Conservation (phyloP, 2,113 vertebrate species). For the Gasterosteus nipponicus region DNA sequence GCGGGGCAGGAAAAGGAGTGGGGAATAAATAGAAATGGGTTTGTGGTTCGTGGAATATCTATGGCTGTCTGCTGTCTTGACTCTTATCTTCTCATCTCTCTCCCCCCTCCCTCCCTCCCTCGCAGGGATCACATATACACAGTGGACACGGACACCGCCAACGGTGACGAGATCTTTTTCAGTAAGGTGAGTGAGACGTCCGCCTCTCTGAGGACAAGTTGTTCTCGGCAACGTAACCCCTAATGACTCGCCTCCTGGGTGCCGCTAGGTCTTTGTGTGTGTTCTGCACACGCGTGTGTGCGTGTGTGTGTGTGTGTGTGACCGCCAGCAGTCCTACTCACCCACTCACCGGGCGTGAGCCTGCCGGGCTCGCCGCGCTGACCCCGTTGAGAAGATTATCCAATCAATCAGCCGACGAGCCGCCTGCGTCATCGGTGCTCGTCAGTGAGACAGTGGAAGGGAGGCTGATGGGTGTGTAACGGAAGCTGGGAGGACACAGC, state of each 20-base stretch:
- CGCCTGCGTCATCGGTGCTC: constrained; percentile 70
- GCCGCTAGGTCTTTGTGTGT: constrained; percentile 25
- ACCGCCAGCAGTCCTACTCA: constrained; percentile 44
- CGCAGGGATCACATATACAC: constrained; percentile 98
- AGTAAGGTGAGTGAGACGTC: constrained; percentile 92
- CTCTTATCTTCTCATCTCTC: constrained; percentile 64
- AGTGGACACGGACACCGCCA: constrained; percentile 92
- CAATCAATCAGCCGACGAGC: constrained; percentile 70
- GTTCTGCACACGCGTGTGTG: neutral
- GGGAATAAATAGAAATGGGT: constrained; percentile 42
- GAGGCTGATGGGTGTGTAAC: constrained; percentile 43
- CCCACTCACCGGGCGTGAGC: constrained; percentile 30
- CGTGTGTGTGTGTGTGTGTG: constrained; percentile 32
- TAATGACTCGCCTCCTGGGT: constrained; percentile 31
- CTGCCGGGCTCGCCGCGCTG: constrained; percentile 39
- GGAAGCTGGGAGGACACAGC: constrained; percentile 35
- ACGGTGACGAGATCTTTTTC: constrained; percentile 97
- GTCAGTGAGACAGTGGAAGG: constrained; percentile 49
- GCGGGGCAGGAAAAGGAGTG: constrained; percentile 46
- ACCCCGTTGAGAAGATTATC: constrained; percentile 79
- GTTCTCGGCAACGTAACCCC: constrained; percentile 55
- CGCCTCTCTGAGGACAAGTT: constrained; percentile 48
- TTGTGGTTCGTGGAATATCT: constrained; percentile 65
- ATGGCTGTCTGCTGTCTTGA: constrained; percentile 65
- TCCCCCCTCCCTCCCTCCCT: constrained; percentile 50